phyloP scores from a whole-genome alignment of 2,797 vertebrate genomes.

The Anguilla megastoma region DNA sequence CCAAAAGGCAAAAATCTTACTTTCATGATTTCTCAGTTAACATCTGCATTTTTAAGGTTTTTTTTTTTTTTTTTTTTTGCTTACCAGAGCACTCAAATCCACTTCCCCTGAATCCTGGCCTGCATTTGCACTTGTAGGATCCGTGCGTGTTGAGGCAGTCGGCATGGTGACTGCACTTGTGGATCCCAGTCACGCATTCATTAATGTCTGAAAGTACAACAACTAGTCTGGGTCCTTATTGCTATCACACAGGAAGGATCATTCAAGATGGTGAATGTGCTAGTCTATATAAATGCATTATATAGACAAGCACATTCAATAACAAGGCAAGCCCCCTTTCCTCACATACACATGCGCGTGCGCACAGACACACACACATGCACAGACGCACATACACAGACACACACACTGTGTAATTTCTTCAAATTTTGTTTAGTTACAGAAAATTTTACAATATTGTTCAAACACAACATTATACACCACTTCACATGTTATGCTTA shows the following conservation, averaged over 20 bases:
- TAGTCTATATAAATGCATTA: not conserved
- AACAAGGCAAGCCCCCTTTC: not conserved
- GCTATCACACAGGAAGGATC: not conserved
- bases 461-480: not conserved
- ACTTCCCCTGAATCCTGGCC: conserved; percentile 86
- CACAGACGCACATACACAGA: not conserved
- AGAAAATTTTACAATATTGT: not conserved
- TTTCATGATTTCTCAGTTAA: not conserved
- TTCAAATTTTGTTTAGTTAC: not conserved
- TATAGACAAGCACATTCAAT: not conserved
- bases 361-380: no score
- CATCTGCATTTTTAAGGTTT: not conserved
- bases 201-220: conserved; percentile 81
- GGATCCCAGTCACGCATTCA: conserved; percentile 78
- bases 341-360: no score
- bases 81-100: conserved; percentile 89
- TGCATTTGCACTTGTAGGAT: conserved; percentile 92
- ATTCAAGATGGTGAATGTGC: not conserved
- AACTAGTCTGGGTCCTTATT: not conserved
- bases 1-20: not conserved
- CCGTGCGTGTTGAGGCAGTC: conserved; percentile 88
- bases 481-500: not conserved
- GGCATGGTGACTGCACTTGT: conserved; percentile 83
- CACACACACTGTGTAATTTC: not conserved
- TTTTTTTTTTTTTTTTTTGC: conserved; percentile 48